phyloP scores from a whole-genome alignment of 1,140 invertebrate genomes.

The Plutomurus gul region DNA sequence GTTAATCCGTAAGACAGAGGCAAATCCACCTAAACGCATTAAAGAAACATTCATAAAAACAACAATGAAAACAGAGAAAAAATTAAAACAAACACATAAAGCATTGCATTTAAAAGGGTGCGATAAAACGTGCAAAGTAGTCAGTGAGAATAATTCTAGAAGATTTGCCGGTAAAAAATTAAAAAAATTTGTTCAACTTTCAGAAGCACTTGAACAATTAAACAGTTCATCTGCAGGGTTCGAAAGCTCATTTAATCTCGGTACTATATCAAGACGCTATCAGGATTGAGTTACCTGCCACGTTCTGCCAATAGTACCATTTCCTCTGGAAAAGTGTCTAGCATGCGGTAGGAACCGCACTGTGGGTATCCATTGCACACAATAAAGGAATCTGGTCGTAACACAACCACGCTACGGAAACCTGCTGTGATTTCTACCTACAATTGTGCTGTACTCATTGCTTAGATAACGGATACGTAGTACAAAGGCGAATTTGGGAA shows the following conservation, averaged over 20 bases:
- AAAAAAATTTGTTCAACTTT: constrained; percentile 31
- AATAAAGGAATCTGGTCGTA: too few species aligned
- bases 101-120: not conserved
- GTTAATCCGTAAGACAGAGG: constrained; percentile 90
- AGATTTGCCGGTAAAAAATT: not conserved
- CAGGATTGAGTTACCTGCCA: constrained; percentile 15
- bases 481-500: too few species aligned
- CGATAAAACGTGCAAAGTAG: not conserved
- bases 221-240: constrained; percentile 5
- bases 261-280: constrained; percentile 10
- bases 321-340: too few species aligned
- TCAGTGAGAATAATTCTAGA: not conserved
- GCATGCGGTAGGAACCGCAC: too few species aligned
- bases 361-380: too few species aligned
- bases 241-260: not conserved
- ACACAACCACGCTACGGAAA: too few species aligned
- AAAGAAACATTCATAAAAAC: not conserved
- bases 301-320: constrained; percentile 22
- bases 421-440: too few species aligned
- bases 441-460: too few species aligned
- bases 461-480: too few species aligned
- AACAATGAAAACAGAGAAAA: not conserved
- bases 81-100: not conserved
- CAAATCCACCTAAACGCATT: constrained; percentile 70
- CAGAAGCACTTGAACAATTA: not conserved